These are phyloP conservation scores for Pygocentrus nattereri DNA, from an alignment of 2,797 vertebrate species.

Conservation along the genomic window DNA sequence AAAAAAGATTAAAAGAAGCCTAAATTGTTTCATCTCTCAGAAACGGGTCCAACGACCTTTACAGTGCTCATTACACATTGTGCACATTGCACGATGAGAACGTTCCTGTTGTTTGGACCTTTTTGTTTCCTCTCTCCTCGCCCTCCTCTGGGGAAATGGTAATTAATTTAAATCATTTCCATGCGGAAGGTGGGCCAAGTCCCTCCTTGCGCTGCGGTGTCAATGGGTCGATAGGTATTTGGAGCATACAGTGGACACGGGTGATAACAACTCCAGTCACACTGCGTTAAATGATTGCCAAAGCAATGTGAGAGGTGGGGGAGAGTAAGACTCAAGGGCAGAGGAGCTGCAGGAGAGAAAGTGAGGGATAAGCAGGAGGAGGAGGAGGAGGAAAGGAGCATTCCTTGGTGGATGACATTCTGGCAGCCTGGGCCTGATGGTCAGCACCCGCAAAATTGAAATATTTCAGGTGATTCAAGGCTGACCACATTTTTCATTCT, in stretches of 20 bases:
- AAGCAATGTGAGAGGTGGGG: conserved; percentile 55
- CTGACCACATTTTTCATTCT: conserved; percentile 73
- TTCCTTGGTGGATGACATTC: conserved; percentile 68
- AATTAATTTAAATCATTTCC: conserved; percentile 84
- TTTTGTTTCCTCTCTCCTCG: conserved; percentile 59
- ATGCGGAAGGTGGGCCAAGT: conserved; percentile 75
- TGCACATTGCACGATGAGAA: conserved; percentile 73
- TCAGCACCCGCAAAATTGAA: conserved; percentile 74
- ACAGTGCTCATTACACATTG: conserved; percentile 76
- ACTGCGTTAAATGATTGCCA: conserved; percentile 75
- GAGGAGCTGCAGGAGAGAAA: conserved; percentile 68
- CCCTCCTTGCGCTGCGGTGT: conserved; percentile 72
- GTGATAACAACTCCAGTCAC: conserved; percentile 78
- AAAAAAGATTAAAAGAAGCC: neutral
- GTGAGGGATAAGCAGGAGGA: conserved; percentile 44
- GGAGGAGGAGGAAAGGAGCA: conserved; percentile 48
- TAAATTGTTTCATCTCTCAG: conserved; percentile 81
- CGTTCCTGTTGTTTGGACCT: conserved; percentile 73
- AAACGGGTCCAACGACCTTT: conserved; percentile 85
- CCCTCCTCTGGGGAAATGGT: conserved; percentile 72
- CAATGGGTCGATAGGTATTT: conserved; percentile 79
- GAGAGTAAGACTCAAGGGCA: conserved; percentile 65
- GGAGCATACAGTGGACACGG: conserved; percentile 71
- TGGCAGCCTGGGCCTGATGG: conserved; percentile 65
- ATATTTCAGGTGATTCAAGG: conserved; percentile 78